A percentile compares a stretch with the other conserved stretches of the same genome.
phyloP scores from a whole-genome alignment of 1,140 invertebrate genomes.

The Platyura marginata region DNA sequence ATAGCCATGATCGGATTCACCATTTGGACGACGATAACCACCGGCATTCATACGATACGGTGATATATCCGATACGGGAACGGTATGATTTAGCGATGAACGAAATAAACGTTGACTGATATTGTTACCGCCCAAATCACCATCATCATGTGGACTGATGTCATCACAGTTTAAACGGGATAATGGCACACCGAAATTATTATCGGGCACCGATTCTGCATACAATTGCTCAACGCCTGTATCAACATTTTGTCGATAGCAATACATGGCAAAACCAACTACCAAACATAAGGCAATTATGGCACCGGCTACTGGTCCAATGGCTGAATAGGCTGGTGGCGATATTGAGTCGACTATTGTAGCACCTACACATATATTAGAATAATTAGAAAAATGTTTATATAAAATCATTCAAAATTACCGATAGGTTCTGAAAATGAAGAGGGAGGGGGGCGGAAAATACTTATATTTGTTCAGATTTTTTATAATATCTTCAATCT shows the following conservation, averaged over 20 bases:
- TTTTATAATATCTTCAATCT: too few relatives aligned
- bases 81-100: neutral
- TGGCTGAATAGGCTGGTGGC: conserved; percentile 34
- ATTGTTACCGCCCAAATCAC: neutral
- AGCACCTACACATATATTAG: too few relatives aligned
- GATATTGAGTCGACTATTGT: conserved; percentile 18
- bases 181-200: conserved; percentile 22
- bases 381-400: too few relatives aligned
- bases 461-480: too few relatives aligned
- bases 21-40: conserved; percentile 56
- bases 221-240: conserved; percentile 27
- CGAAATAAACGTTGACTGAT: neutral
- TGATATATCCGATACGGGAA: conserved; percentile 47
- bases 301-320: conserved; percentile 39
- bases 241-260: conserved; percentile 39
- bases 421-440: too few relatives aligned
- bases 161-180: conserved; percentile 23
- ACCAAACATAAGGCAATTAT: conserved; percentile 38
- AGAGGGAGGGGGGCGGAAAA: too few relatives aligned
- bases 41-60: conserved; percentile 72
- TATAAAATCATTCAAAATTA: too few relatives aligned
- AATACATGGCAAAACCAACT: conserved; percentile 41
- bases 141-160: conserved; percentile 13
- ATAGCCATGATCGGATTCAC: conserved; percentile 85
- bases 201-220: conserved; percentile 28